Evolutionary conservation across 2,797 vertebrate species (phyloP).

Genomic region (Catamblyrhynchus diadema): DNA sequence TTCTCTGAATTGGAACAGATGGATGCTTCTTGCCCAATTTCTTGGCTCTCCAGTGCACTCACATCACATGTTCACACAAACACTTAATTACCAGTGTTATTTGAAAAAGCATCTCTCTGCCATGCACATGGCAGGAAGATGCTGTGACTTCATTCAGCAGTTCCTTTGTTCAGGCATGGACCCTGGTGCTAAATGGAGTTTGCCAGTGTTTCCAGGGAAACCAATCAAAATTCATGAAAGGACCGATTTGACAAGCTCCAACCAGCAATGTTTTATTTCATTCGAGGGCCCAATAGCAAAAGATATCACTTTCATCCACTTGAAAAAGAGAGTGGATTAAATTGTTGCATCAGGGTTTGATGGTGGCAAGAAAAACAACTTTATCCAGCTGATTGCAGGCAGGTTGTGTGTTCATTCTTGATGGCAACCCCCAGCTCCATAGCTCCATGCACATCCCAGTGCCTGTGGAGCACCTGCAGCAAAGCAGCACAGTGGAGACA

Average conservation of each 20-base stretch:
- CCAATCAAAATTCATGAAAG: slow-evolving; percentile 58
- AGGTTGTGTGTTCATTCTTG: neutral
- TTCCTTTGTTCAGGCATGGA: slow-evolving; percentile 24
- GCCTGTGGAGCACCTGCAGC: neutral
- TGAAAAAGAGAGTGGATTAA: slow-evolving; percentile 5
- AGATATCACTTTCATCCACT: neutral
- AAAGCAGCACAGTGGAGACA: neutral
- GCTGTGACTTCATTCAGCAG: neutral
- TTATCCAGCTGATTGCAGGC: neutral
- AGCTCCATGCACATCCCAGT: neutral
- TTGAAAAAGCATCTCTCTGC: neutral
- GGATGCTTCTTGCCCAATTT: neutral
- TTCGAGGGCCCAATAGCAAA: neutral
- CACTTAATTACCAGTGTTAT: neutral
- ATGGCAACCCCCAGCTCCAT: neutral
- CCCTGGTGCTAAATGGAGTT: slow-evolving; percentile 40
- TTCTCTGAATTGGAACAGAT: neutral
- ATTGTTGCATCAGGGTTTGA: neutral
- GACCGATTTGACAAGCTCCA: slow-evolving; percentile 3
- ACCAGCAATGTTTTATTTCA: slow-evolving; percentile 39
- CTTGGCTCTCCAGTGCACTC: neutral
- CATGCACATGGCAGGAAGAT: neutral
- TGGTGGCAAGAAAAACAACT: neutral
- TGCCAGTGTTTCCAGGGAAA: slow-evolving; percentile 49
- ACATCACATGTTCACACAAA: neutral